Base-by-base conservation (phyloP, 1,140 invertebrate genomes). In the Listronotus oregonensis region DNA sequence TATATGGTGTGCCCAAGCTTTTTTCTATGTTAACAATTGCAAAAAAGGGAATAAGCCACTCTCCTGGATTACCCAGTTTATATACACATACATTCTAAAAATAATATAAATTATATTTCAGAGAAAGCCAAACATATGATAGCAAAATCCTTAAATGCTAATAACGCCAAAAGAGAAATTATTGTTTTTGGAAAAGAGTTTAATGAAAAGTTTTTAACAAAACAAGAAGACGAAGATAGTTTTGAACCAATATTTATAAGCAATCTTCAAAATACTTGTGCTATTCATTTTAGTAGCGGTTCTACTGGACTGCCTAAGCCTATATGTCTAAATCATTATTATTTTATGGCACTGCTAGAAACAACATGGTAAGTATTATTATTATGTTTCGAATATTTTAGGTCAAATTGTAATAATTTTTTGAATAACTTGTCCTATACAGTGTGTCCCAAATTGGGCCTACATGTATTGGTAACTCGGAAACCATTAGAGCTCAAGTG, bases 221-320 rank as follows among this genome's bases (percentile, higher is more conserved):
- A 14, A 37, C 15, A 52, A 18, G 42, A 21, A 4, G n/a, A 14
- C 40, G 42, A 44, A 58, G 14, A 44, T 27, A n/a, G 43, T 9
- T 58, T 58, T 40, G 9, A 14, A 21, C 56, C 56, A 47, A 10
- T 46, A 6, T 14, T 47, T 21, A 44, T 58, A 7, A 34, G n/a
- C 2, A 44, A 58, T 14, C 44, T 58, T n/a, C 14, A 27, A 21
- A 11, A 44, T 12, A 58, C 56, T 3, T 43, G 17, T 34, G 11
- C 43, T 4, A 58, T 58, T 14, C 56, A 58, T 47, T 58, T 58
- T 44, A 58, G 56, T 15, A 58, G 56, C 14, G 56, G 56, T 18
- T 18, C 39, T 1, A 58, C 56, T 31, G 42, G 56, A 17, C 14
- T 15, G 3, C 56, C 56, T n/a, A 58, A 58, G 18, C 14, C 56